Base-by-base conservation (phyloP, 2,113 vertebrate genomes). In the Macrotis lagotis region DNA sequence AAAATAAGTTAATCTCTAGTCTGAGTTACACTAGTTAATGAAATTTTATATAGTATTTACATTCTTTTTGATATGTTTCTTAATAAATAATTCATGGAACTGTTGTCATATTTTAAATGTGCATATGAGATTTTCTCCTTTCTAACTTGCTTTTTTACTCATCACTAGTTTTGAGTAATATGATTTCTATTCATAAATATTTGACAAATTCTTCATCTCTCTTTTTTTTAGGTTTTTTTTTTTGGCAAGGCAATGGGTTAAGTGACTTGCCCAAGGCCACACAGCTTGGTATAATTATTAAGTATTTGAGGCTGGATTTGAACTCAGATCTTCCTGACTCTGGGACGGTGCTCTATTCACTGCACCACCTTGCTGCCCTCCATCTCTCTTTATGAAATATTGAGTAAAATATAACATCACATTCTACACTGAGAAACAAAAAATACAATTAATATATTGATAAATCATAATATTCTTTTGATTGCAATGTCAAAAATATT, bases 151-250 rank as follows among this genome's bases (percentile, higher is more conserved):
- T 50, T 66, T 96, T 91, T 90, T 55, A 95, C 55, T 92, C 0
- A 96, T 91, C 47, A 88, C 37, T 96, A 93, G 74, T 91, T 96
- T 96, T 28, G 95, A 59, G 24, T 93, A 97, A 96, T 90, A 3
- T 37, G 1, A 50, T 8, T 90, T 91, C 96, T 97, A 37, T 14
- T 49, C 5, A 90, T 95, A 96, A 93, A 24, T 25, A 47, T 0
- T 94, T 95, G 93, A 92, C 0, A 95, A 94, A 97, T 49, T 93
- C 92, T 91, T 97, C 66, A 48, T 74, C 94, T 0, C 52, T 1
- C 74, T 97, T 96, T 91, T n/a, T n/a, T n/a, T n/a, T n/a, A n/a
- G n/a, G n/a, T n/a, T n/a, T n/a, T n/a, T n/a, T n/a, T n/a, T n/a
- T n/a, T n/a, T n/a, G n/a, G n/a, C n/a, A n/a, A n/a, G n/a, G n/a